Evolutionary conservation across 2,797 vertebrate species (phyloP).

Genomic region (Alosa sapidissima): DNA sequence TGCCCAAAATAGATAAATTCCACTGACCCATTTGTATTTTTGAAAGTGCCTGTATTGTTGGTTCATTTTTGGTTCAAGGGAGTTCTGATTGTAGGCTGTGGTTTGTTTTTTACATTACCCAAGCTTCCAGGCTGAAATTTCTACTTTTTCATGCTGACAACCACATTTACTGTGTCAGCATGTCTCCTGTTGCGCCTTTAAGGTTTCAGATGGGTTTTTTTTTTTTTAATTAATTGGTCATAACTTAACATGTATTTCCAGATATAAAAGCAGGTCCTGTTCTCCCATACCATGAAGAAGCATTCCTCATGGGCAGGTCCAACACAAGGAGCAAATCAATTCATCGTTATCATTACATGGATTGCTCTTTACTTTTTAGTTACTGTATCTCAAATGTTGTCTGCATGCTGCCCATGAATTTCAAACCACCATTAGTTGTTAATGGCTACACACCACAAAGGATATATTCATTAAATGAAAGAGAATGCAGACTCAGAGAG

Average conservation of each 20-base stretch:
- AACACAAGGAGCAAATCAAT: conserved; percentile 26
- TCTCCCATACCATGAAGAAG: conserved; percentile 1
- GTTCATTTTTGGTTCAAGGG: neutral
- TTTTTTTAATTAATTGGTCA: neutral
- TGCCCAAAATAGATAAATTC: neutral
- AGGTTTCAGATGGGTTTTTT: neutral
- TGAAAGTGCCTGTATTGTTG: neutral
- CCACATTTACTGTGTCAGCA: neutral
- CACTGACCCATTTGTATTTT: neutral
- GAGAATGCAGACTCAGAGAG: neutral
- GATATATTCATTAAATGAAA: neutral
- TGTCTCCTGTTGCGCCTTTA: neutral
- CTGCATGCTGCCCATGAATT: neutral
- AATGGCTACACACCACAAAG: neutral
- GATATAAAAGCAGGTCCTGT: neutral
- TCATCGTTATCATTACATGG: conserved; percentile 22
- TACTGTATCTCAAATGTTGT: neutral
- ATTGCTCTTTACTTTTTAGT: neutral
- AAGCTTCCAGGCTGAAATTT: neutral
- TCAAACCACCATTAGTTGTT: neutral
- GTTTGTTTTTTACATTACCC: neutral
- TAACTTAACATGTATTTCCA: neutral
- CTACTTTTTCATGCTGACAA: neutral
- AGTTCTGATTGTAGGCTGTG: neutral
- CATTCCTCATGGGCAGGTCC: conserved; percentile 29